Conservation (phyloP, 2,888 invertebrate genomes). For the Chloroclystis v-ata region DNA sequence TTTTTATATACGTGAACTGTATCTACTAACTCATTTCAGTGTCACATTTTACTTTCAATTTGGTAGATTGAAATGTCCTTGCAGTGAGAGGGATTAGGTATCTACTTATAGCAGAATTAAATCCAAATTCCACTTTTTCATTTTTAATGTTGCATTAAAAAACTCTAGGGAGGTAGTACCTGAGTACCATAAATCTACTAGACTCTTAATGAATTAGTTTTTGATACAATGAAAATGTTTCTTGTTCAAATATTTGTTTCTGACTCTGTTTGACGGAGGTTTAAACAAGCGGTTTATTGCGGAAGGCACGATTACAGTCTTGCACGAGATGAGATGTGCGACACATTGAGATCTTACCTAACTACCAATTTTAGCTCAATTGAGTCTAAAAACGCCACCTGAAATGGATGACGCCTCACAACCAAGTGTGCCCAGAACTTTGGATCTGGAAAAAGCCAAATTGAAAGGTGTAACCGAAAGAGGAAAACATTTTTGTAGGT, state of each 20-base stretch:
- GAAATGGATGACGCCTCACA: conserved; percentile 16
- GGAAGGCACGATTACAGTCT: conserved; percentile 22
- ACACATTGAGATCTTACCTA: conserved; percentile 8
- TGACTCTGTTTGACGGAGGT: conserved; percentile 23
- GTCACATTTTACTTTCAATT: no score
- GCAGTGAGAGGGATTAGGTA: no score
- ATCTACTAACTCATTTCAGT: no score
- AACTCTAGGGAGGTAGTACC: no score
- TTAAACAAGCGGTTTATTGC: conserved; percentile 21
- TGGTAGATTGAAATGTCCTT: no score
- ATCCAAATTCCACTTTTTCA: no score
- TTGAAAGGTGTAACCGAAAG: conserved; percentile 2
- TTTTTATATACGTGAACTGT: no score
- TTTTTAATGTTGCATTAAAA: no score
- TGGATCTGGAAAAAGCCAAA: conserved; percentile 19
- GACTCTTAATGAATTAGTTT: not conserved
- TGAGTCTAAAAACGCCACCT: conserved; percentile 7
- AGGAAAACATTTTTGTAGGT: conserved; percentile 22
- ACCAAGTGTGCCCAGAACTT: conserved; percentile 10
- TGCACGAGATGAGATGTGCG: conserved; percentile 18
- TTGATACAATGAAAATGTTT: conserved; percentile 9
- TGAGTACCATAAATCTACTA: not conserved
- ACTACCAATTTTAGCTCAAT: conserved; percentile 10
- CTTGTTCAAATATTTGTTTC: conserved; percentile 29
- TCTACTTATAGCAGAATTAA: no score